Base-by-base conservation (phyloP, 2,797 vertebrate genomes). In the Melanogrammus aeglefinus region DNA sequence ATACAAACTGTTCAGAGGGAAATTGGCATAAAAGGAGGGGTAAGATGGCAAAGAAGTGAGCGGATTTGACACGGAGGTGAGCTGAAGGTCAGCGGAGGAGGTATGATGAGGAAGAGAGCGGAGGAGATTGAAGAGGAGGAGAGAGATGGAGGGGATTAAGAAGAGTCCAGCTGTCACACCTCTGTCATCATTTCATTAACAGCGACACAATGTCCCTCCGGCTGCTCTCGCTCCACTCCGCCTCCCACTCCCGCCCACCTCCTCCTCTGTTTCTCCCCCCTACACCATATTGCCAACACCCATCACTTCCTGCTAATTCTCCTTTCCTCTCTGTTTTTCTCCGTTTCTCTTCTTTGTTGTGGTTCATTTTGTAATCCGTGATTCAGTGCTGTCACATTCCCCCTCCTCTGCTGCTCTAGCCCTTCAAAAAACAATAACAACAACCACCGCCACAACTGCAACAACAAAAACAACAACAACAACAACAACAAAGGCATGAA, bases 181-280 rank as follows among this genome's bases (percentile, higher is more conserved):
- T 16, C 51, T 80, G 38, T 21, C 72, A 83, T 88, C 86, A 85
- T 87, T 86, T 89, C 87, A 86, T 92, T 90, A 91, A 86, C 13
- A 3, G 33, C 24, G 47, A 38, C 10, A 39, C 72, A n/a, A 39
- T 38, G 38, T 63, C 29, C 72, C 21, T 76, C 73, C 36, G 5
- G 10, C 10, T n/a, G 24, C 8, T 21, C 24, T 36, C 69, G 18
- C 13, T 31, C 16, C 74, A 24, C 41, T 29, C 21, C 47, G 12
- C 35, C 78, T 47, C 31, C 73, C 38, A 39, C 39, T 13, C 63
- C 13, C 36, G 6, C 6, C 27, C 35, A n/a, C 44, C 16, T n/a
- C 29, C 39, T 21, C 36, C 31, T 6, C 57, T 9, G 7, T n/a
- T 39, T 44, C 74, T 39, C 16, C 14, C 24, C 16, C 33, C 8